Evolutionary conservation across 2,113 vertebrate genomes (phyloP).

Genomic region (Sclerurus mexicanus): DNA sequence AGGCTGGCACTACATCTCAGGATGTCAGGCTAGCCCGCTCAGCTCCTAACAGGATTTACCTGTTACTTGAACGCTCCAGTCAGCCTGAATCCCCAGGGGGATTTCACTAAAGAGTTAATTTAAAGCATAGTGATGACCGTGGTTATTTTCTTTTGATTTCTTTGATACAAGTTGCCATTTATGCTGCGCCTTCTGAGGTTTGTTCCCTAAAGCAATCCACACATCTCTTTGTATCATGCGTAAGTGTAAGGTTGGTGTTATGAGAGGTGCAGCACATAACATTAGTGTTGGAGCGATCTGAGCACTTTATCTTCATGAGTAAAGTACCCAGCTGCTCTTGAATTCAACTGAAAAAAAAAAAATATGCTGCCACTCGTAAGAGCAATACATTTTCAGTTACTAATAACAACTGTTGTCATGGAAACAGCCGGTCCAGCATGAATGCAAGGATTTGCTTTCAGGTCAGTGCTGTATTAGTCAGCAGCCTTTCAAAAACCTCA

Average conservation of each 20-base stretch:
- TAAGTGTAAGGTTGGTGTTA: not conserved
- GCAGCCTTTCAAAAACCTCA: slow-evolving; percentile 72
- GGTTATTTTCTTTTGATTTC: slow-evolving; percentile 31
- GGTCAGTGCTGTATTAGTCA: slow-evolving; percentile 77
- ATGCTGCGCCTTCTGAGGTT: not conserved
- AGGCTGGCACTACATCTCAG: not conserved
- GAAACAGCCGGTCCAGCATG: slow-evolving; percentile 73
- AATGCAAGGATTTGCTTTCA: slow-evolving; percentile 77
- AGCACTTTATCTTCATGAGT: slow-evolving; percentile 62
- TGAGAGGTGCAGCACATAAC: slow-evolving; percentile 39
- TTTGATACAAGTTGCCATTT: not conserved
- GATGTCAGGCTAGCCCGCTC: fast-evolving
- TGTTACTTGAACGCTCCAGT: not conserved
- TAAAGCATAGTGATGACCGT: not conserved
- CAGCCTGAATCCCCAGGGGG: not conserved
- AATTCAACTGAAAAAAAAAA: slow-evolving; percentile 60
- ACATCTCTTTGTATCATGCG: not conserved
- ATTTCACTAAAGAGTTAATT: slow-evolving; percentile 40
- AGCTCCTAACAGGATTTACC: slow-evolving; percentile 1
- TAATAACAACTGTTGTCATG: slow-evolving; percentile 79
- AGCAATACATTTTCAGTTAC: slow-evolving; percentile 76
- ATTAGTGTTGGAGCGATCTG: slow-evolving; percentile 18
- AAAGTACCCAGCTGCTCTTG: slow-evolving; percentile 71
- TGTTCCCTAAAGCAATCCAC: not conserved
- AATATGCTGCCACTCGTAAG: slow-evolving; percentile 71